phyloP scores from a whole-genome alignment of 1,140 invertebrate species.

The Polyergus mexicanus region DNA sequence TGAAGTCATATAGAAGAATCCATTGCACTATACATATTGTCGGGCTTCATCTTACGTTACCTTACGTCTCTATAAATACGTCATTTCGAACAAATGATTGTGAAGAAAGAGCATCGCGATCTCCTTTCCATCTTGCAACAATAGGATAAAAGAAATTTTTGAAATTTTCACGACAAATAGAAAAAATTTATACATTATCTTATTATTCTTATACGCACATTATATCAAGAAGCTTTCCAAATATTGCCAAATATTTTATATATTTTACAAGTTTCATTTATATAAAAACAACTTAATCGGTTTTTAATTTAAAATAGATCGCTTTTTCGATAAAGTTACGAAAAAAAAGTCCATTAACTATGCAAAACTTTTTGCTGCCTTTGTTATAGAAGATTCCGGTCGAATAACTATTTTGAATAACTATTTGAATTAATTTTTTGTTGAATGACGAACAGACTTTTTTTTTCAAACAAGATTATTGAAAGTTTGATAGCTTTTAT shows the following conservation, averaged over 20 bases:
- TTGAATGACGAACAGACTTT: background rate
- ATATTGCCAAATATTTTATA: background rate
- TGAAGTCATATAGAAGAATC: no score
- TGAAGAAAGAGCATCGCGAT: no score
- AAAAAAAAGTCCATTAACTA: background rate
- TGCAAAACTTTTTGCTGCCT: background rate
- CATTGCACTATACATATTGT: no score
- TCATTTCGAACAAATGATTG: no score
- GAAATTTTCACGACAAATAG: background rate
- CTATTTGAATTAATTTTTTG: slow-evolving; percentile 23
- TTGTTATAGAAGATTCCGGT: background rate
- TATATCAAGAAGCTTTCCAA: background rate
- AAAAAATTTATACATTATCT: background rate
- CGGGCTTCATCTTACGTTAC: no score
- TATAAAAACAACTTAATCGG: slow-evolving; percentile 24
- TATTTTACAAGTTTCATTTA: background rate
- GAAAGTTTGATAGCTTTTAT: background rate
- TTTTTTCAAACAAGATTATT: background rate
- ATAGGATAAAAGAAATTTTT: no score
- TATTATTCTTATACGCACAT: background rate
- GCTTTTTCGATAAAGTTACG: slow-evolving; percentile 13
- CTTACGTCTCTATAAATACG: no score
- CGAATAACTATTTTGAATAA: no score
- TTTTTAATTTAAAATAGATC: slow-evolving; percentile 1
- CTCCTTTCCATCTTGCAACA: no score